A percentile compares a stretch with the other conserved stretches of the same genome.
Evolutionary conservation across 2,888 invertebrate genomes (phyloP).

Genomic region (Camptogramma bilineatum): DNA sequence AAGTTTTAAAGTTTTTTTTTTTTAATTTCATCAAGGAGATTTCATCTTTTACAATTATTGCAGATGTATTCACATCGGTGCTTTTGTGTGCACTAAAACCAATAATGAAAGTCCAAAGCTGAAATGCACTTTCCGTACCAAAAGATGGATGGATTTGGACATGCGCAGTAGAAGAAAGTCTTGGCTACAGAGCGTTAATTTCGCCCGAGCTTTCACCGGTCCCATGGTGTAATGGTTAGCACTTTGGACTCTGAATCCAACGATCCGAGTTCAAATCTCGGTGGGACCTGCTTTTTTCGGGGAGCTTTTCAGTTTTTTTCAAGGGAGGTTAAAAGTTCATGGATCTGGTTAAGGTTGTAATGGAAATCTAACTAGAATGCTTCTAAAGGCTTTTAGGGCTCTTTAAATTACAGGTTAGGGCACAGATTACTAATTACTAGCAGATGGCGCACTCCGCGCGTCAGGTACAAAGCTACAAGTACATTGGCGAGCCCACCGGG

Average conservation of each 20-base stretch:
- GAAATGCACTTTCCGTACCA: constrained; percentile 2
- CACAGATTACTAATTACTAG: too few relatives aligned
- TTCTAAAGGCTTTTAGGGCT: too few relatives aligned
- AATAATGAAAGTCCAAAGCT: not conserved
- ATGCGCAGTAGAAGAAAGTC: constrained; percentile 14
- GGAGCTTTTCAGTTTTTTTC: not conserved
- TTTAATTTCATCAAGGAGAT: not conserved
- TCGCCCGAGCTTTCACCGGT: constrained; percentile 60
- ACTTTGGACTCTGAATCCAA: constrained; percentile 93
- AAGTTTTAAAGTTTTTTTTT: too few relatives aligned
- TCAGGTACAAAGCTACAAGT: too few relatives aligned
- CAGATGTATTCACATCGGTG: not conserved
- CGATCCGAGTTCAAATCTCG: constrained; percentile 93
- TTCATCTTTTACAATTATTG: not conserved
- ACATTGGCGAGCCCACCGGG: too few relatives aligned
- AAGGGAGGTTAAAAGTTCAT: not conserved
- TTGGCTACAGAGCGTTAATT: constrained; percentile 1
- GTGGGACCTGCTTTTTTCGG: constrained; percentile 84
- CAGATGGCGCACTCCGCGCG: too few relatives aligned
- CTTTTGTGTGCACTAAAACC: constrained; percentile 6
- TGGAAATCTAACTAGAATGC: not conserved
- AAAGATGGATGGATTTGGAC: not conserved
- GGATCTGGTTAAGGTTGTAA: not conserved
- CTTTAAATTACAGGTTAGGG: too few relatives aligned
- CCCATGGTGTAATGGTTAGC: constrained; percentile 92